Base-by-base conservation (phyloP, 2,113 vertebrate species). In the Ictalurus furcatus region DNA sequence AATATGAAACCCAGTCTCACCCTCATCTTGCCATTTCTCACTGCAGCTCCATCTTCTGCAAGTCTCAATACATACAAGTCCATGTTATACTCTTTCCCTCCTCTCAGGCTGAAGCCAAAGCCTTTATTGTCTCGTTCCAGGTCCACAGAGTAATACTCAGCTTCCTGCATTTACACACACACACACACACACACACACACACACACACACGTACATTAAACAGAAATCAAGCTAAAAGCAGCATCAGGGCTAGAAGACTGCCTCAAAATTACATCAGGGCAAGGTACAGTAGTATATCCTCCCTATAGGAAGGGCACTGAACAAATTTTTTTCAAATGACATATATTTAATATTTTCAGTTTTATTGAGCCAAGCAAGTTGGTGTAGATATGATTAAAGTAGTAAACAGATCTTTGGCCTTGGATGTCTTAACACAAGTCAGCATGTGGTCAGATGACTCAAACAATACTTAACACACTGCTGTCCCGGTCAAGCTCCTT, bases 21-120 rank as follows among this genome's bases (percentile, higher is more conserved):
- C 97, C 97, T 97, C 97, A 99, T 99, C 92, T 99, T 99, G 44
- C 98, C 98, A 91, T 97, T 98, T 91, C 97, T 96, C 92, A 97
- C 97, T 1, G 98, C 98, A 13, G 98, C 97, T 61, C 98, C 98
- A 1, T 99, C 98, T 92, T 99, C 98, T 0, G 98, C 98, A 83
- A 99, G 95, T 90, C 98, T 96, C 94, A 99, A 90, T 84, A 99
- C 98, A 7, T 99, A 99, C 58, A 99, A 97, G 91, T 99, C 98
- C 98, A 99, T 99, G 85, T 97, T 99, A 90, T 99, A 99, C 90
- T 99, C 98, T 88, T 98, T 96, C 4, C 98, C 98, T 1, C 98
- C 98, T 93, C 98, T 95, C 92, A 99, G 96, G 87, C 98, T 99
- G 89, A 99, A 99, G 87, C 98, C 98, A 92, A 99, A 99, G 17